Evolutionary conservation across 2,888 invertebrate genomes (phyloP).

Genomic region (Eremobia ochroleuca): DNA sequence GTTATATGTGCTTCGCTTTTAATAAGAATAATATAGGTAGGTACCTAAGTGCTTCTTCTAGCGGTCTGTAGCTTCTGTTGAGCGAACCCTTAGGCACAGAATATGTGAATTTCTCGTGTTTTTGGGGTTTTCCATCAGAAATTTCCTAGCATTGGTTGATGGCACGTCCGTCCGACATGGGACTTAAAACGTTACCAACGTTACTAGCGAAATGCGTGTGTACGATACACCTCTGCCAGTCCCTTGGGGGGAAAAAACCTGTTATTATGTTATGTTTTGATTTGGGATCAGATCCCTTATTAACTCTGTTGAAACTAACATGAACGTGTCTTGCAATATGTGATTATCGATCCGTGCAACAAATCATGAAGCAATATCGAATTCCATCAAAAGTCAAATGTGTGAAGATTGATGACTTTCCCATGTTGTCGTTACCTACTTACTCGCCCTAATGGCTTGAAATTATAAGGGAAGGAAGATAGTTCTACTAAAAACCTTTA

Average conservation of each 20-base stretch:
- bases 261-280: not conserved
- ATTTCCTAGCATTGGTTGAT: too few relatives aligned
- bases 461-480: not conserved
- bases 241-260: not conserved
- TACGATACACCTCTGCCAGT: not conserved
- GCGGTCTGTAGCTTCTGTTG: too few relatives aligned
- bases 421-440: not conserved
- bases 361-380: slow-evolving; percentile 6
- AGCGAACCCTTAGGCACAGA: too few relatives aligned
- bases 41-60: too few relatives aligned
- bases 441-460: not conserved
- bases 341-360: slow-evolving; percentile 8
- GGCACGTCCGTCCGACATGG: too few relatives aligned
- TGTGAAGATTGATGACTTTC: slow-evolving; percentile 4
- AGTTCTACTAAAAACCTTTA: not conserved
- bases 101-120: too few relatives aligned
- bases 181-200: too few relatives aligned
- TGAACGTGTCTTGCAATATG: slow-evolving; percentile 10
- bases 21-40: too few relatives aligned
- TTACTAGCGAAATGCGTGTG: not conserved
- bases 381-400: slow-evolving; percentile 5
- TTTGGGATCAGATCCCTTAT: not conserved
- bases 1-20: not conserved
- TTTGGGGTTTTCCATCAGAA: too few relatives aligned
- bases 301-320: slow-evolving; percentile 15